Percentiles rank a stretch among this genome's conserved stretches.
Conservation (phyloP, 2,113 vertebrate genomes). For the Climacteris rufus region DNA sequence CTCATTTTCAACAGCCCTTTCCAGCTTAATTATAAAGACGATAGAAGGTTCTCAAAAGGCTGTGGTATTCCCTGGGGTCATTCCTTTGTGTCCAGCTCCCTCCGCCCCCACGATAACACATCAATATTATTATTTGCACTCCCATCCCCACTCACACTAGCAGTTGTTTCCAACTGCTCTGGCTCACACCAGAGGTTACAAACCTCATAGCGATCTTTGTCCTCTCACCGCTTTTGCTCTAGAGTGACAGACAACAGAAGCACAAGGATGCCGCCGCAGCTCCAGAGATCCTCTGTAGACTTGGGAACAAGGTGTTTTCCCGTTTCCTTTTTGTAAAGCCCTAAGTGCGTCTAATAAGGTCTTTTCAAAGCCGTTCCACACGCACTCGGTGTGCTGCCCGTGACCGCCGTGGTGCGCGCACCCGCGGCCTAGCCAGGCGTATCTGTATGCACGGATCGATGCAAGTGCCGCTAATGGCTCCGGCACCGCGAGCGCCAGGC, state of each 20-base stretch:
- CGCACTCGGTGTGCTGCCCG: not conserved
- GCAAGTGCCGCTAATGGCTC: constrained; percentile 22
- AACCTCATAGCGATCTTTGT: not conserved
- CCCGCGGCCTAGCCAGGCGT: not conserved
- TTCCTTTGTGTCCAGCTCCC: not conserved
- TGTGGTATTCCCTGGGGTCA: not conserved
- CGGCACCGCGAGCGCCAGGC: not conserved
- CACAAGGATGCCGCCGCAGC: not conserved
- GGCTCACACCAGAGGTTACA: not conserved
- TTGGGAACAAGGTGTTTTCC: not conserved
- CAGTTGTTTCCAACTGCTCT: not conserved
- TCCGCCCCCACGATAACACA: not conserved
- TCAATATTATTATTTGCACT: not conserved
- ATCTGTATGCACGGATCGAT: constrained; percentile 15
- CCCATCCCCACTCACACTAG: not conserved
- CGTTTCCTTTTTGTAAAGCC: not conserved
- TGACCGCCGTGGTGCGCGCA: not conserved
- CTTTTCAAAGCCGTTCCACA: not conserved
- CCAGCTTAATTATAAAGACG: not conserved
- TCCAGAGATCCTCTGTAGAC: not conserved
- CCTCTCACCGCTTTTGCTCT: not conserved
- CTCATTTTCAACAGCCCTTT: not conserved
- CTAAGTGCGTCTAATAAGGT: fast-evolving
- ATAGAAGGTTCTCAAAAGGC: not conserved
- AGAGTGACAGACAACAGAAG: not conserved